Conservation (phyloP, 2,113 vertebrate genomes). For the Pelvicachromis taeniatus region DNA sequence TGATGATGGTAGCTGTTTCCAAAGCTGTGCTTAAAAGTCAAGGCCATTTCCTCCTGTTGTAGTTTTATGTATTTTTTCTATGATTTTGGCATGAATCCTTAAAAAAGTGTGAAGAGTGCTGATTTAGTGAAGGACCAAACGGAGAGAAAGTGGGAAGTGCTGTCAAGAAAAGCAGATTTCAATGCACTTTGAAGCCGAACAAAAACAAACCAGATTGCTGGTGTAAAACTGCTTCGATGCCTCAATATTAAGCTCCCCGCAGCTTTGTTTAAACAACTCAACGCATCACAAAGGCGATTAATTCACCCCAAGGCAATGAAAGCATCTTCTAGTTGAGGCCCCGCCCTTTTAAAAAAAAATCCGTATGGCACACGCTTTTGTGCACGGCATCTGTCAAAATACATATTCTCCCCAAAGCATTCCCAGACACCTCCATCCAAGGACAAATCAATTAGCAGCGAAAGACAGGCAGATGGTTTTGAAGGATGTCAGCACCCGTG, state of each 20-base stretch:
- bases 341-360: not conserved
- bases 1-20: not conserved
- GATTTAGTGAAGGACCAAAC: conserved; percentile 14
- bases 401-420: conserved; percentile 38
- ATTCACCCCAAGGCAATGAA: conserved; percentile 5
- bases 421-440: conserved; percentile 51
- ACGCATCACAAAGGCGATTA: conserved; percentile 16
- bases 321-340: not conserved
- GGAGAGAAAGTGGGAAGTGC: not conserved
- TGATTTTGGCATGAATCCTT: conserved; percentile 10
- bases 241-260: not conserved
- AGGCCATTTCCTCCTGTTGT: not conserved
- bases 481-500: conserved; percentile 60
- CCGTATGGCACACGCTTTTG: not conserved
- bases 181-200: conserved; percentile 6
- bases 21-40: not conserved
- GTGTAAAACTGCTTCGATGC: not conserved
- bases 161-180: not conserved
- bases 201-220: conserved; percentile 21
- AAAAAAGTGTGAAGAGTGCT: conserved; percentile 19
- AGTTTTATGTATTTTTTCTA: conserved; percentile 5
- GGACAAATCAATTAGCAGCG: conserved; percentile 75
- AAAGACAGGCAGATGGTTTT: conserved; percentile 68
- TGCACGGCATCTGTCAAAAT: conserved; percentile 54
- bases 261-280: conserved; percentile 37